These are phyloP conservation scores for Porites evermanni DNA, from an alignment of 92 coral and sea anemone species.

Conservation along the genomic window DNA sequence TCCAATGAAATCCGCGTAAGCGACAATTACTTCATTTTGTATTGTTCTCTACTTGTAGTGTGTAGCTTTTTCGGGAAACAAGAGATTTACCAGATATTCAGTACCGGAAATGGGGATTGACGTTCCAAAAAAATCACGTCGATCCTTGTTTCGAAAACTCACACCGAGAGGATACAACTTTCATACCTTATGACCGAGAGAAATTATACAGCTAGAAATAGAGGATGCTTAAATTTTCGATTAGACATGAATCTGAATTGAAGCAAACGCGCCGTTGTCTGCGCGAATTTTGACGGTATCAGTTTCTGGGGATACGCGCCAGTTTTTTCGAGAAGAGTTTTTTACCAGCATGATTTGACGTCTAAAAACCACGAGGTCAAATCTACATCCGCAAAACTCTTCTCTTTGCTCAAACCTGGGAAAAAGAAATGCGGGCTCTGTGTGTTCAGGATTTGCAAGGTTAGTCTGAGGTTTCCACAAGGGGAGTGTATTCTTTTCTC, in stretches of 20 bases:
- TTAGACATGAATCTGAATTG: not conserved
- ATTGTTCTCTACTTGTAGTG: conserved; percentile 52
- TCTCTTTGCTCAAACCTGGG: not conserved
- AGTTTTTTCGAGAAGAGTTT: not conserved
- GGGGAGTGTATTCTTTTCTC: no score
- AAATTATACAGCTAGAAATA: not conserved
- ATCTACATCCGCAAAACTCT: not conserved
- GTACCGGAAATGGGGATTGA: conserved; percentile 49
- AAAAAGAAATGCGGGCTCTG: not conserved
- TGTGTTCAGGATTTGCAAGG: not conserved
- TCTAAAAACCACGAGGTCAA: conserved; percentile 20
- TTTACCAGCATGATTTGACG: conserved; percentile 7
- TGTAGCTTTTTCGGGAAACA: conserved; percentile 11
- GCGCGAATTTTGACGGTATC: not conserved
- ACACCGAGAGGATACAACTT: not conserved
- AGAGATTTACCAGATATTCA: conserved; percentile 23
- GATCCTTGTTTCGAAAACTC: conserved; percentile 32
- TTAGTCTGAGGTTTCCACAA: no score
- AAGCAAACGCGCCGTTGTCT: not conserved
- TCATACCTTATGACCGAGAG: not conserved
- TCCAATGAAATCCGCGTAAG: conserved; percentile 38
- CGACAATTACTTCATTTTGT: conserved; percentile 45
- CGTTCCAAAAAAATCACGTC: conserved; percentile 52
- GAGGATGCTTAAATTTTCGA: not conserved
- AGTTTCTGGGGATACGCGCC: conserved; percentile 2